Base-by-base conservation (phyloP, 2,797 vertebrate species). In the Neosilurus mollespiculum region DNA sequence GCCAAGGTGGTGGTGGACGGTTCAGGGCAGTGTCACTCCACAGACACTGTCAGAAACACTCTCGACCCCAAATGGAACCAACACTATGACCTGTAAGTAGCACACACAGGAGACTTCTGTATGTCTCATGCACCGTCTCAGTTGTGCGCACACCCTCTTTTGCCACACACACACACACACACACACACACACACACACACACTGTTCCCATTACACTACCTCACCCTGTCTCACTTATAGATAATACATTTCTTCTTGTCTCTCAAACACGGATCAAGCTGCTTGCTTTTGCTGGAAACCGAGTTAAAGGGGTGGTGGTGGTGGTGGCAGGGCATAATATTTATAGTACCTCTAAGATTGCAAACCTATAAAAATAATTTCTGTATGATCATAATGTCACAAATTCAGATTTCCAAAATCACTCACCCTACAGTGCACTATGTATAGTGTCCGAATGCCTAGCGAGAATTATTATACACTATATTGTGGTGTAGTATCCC, bases 61-160 rank as follows among this genome's bases (percentile, higher is more conserved):
- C 96, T 99, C 54, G 98, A 99, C 94, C 98, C 98, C 89, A 99
- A 99, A 92, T 99, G 98, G 98, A 99, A 99, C 93, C 98, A 99
- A 90, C 98, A 99, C 94, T 99, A 99, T 89, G 98, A 99, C 93
- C 93, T 99, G 98, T 99, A 94, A 96, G 98, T 95, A 69, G 67
- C 22, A 26, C 67, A 56, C 22, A 30, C 18, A n/a, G 12, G 9
- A 22, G 65, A 70, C 10, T 14, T 20, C 43, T n/a, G 5, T 80
- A 22, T 22, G 0, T 66, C 18, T 72, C 34, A 53, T 11, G 7
- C n/a, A 56, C 56, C 26, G 15, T 67, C 15, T 67, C 16, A n/a
- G 10, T 15, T 69, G 18, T 37, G 1, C 10, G 15, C 26, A n/a
- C 24, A 56, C 53, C 16, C 43, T 24, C 62, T 79, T 64, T 61